phyloP scores from a whole-genome alignment of 2,797 vertebrate genomes.

The Eremophila alpestris region DNA sequence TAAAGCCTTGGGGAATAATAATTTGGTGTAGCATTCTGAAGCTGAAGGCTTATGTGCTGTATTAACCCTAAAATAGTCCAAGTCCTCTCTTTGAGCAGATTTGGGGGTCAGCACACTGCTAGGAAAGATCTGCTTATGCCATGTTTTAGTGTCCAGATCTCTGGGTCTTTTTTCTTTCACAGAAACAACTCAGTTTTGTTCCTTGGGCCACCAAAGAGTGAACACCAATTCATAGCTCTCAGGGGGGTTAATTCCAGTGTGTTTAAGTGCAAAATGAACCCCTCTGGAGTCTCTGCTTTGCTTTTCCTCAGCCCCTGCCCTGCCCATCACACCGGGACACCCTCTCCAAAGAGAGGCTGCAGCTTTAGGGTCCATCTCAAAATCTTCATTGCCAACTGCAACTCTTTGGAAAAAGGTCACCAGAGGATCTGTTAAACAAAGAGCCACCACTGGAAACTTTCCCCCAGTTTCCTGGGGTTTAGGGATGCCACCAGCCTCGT shows the following conservation, averaged over 20 bases:
- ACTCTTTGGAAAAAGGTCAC: no score
- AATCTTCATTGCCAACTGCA: not conserved
- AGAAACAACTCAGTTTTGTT: not conserved
- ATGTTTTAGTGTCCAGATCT: not conserved
- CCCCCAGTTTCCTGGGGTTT: not conserved
- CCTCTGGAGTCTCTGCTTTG: not conserved
- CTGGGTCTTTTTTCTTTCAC: not conserved
- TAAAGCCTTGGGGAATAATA: not conserved
- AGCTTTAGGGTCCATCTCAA: not conserved
- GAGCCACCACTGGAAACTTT: not conserved
- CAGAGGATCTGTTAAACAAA: not conserved
- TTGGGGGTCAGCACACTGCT: not conserved
- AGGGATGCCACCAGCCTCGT: not conserved
- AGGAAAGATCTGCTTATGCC: not conserved
- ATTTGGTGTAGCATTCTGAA: not conserved
- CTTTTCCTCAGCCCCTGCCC: not conserved
- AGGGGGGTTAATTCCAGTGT: not conserved
- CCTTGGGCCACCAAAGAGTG: not conserved
- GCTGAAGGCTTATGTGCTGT: not conserved
- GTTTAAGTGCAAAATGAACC: not conserved
- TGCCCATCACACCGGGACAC: rapidly evolving
- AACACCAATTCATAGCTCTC: not conserved
- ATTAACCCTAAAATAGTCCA: not conserved
- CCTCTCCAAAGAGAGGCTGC: not conserved
- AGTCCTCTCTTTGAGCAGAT: not conserved